Percentiles rank a stretch among this genome's conserved stretches.
phyloP scores from a whole-genome alignment of 2,888 invertebrate species.

The Stenoptilia bipunctidactyla region DNA sequence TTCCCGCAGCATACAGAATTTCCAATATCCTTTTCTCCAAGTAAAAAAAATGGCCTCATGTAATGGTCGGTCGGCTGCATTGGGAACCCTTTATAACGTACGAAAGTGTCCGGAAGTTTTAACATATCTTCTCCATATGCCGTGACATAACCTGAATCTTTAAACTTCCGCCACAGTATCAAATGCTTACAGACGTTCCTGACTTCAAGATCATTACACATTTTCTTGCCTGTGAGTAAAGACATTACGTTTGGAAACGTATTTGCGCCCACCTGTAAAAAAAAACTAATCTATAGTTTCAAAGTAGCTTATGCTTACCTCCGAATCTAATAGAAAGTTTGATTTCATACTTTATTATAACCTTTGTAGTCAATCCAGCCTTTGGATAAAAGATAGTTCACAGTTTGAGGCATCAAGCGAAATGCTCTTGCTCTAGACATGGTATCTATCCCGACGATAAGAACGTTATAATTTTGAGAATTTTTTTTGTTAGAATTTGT shows the following conservation, averaged over 20 bases:
- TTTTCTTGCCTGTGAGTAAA: constrained; percentile 77
- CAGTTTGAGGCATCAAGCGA: constrained; percentile 79
- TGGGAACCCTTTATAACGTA: constrained; percentile 71
- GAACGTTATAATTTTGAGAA: constrained; percentile 46
- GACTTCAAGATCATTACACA: constrained; percentile 54
- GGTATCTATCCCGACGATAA: constrained; percentile 84
- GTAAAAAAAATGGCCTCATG: constrained; percentile 78
- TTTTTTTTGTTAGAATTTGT: not conserved
- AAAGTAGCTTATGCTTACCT: not conserved
- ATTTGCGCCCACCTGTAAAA: constrained; percentile 80
- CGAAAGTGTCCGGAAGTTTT: constrained; percentile 75
- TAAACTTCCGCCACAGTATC: constrained; percentile 82
- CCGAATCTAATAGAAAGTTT: not conserved
- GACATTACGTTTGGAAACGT: constrained; percentile 91
- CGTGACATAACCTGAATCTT: constrained; percentile 77
- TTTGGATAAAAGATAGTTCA: constrained; percentile 71
- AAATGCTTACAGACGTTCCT: constrained; percentile 76
- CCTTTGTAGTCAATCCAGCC: constrained; percentile 79
- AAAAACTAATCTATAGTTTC: constrained; percentile 3
- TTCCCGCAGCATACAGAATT: constrained; percentile 44
- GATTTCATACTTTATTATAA: constrained; percentile 64
- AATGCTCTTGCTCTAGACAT: constrained; percentile 83
- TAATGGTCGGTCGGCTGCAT: constrained; percentile 85
- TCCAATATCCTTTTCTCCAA: constrained; percentile 65
- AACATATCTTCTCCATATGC: constrained; percentile 83